A percentile compares a stretch with the other conserved stretches of the same genome.
Evolutionary conservation across 2,888 invertebrate species (phyloP).

Genomic region (Drosophila siamana): DNA sequence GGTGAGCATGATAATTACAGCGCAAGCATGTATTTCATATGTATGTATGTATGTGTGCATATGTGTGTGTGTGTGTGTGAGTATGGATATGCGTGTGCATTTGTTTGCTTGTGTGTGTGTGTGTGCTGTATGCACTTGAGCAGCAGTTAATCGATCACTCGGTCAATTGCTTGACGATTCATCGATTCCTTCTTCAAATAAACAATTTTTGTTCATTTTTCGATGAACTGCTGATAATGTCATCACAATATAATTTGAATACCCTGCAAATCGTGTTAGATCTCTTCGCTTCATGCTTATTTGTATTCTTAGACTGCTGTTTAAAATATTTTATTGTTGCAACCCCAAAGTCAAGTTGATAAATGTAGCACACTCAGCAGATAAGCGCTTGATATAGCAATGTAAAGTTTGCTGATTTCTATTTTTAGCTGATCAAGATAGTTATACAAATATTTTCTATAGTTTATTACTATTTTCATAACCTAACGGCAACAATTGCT

Average conservation of each 20-base stretch:
- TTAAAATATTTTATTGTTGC: neutral
- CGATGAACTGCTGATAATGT: neutral
- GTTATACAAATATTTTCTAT: neutral
- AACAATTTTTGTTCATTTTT: neutral
- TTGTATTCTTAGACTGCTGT: no score
- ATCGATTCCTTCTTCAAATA: neutral
- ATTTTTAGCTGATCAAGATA: neutral
- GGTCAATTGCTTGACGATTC: neutral
- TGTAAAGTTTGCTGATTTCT: constrained; percentile 1
- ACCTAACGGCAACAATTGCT: neutral
- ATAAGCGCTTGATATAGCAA: neutral
- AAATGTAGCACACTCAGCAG: neutral
- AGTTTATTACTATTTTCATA: neutral
- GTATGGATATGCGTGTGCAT: no score
- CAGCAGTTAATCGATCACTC: constrained; percentile 1
- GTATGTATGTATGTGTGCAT: neutral
- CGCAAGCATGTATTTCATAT: neutral
- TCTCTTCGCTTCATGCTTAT: no score
- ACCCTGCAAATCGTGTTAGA: neutral
- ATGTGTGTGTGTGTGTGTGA: constrained; percentile 2
- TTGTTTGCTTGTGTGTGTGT: constrained; percentile 8
- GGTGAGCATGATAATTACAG: constrained; percentile 35
- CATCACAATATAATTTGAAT: neutral
- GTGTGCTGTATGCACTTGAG: neutral
- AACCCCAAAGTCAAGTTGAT: neutral